phyloP scores from a whole-genome alignment of 2,113 vertebrate species.

The Felis catus region F.catus_Fca126_mat1.0 CM031419.1:54455501-54456000 shows the following conservation, averaged over 20 bases:
- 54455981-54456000: not conserved
- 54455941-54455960: not conserved
- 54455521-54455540: not conserved
- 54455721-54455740: not conserved
- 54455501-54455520: not conserved
- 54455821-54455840: not conserved
- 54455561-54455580: not conserved
- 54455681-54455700: not conserved
- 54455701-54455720: not conserved
- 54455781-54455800: not conserved
- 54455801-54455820: not conserved
- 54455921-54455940: not conserved
- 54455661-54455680: not conserved
- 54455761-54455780: not conserved
- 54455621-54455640: not conserved
- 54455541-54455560: not conserved
- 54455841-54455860: not conserved
- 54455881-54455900: conserved; percentile 9
- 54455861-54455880: not conserved
- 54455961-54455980: not conserved
- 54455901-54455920: not conserved
- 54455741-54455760: not conserved
- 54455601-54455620: not conserved
- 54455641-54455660: not conserved
- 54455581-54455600: not conserved